Base-by-base conservation (phyloP, 2,113 vertebrate genomes). In the Tachuris rubrigastra region DNA sequence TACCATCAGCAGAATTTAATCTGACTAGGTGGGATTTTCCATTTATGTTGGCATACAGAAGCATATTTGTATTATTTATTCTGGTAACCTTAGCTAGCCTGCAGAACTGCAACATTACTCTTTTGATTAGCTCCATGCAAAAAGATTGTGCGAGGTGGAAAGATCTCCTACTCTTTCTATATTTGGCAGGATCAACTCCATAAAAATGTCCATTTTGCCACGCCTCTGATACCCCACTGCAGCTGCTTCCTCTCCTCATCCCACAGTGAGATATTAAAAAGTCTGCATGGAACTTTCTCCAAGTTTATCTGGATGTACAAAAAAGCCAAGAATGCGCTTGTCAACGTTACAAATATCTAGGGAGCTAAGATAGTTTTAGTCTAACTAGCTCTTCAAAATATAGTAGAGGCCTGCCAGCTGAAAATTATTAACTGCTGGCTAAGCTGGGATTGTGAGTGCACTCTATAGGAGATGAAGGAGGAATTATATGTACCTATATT, bases 11-110 rank as follows among this genome's bases (percentile, higher is more conserved):
- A 94, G 62, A 96, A 95, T 87, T 88, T 81, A 85, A 96, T 95
- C 93, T 90, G 88, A 80, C 80, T 89, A 96, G 97, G 96, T 98
- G 93, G 89, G 87, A 97, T 96, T 97, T 97, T 97, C 96, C 47
- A 7, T 95, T 97, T 97, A 42, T 91, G 50, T 94, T 97, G 95
- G 96, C 96, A 97, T 94, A 88, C 47, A 55, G 59, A 80, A 79
- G 55, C 75, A 75, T 93, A 85, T 93, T 95, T 41, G 67, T 35
- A 81, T 60, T 97, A 76, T 97, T 97, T 96, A 95, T 97, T 96
- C 90, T 49, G 33, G 87, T 95, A 95, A 96, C 86, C 87, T 95
- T 88, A 97, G 86, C 77, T 94, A 72, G 74, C 78, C 95, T 91
- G 89, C 55, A 94, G 95, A 95, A 75, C 85, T 93, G 50, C 86